These are phyloP conservation scores for Cherax quadricarinatus DNA, from an alignment of 1,140 invertebrate genomes.

Conservation along the genomic window DNA sequence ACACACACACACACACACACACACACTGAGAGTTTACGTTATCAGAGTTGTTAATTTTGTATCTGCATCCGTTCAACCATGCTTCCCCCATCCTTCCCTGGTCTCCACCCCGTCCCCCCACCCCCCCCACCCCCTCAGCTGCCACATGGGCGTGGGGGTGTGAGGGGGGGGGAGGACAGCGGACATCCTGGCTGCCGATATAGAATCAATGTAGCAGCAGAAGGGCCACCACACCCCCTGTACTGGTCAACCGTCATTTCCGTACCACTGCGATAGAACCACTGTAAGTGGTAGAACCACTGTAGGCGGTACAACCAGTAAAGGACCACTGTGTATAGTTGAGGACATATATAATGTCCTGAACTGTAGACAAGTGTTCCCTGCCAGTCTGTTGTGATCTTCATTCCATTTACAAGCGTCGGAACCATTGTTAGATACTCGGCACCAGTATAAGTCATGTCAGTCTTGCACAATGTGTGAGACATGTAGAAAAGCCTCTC, in stretches of 20 bases:
- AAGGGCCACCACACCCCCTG: constrained; percentile 17
- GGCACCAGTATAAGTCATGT: too few relatives aligned
- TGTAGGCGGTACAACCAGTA: too few relatives aligned
- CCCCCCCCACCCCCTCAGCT: not conserved
- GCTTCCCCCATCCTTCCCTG: too few relatives aligned
- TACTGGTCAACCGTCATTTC: constrained; percentile 53
- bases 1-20: not conserved
- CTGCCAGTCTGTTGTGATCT: too few relatives aligned
- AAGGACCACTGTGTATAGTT: too few relatives aligned
- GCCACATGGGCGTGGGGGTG: not conserved
- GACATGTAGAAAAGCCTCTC: too few relatives aligned
- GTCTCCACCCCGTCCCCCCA: not conserved
- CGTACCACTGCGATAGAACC: constrained; percentile 13
- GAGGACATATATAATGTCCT: too few relatives aligned
- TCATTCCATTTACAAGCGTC: too few relatives aligned
- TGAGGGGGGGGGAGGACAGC: constrained; percentile 11
- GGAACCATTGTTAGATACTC: too few relatives aligned
- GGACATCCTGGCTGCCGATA: constrained; percentile 62
- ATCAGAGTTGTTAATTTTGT: not conserved
- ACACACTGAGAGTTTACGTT: not conserved
- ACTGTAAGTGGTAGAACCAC: not conserved
- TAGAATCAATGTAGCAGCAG: constrained; percentile 50
- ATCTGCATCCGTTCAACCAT: not conserved
- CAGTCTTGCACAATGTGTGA: too few relatives aligned
- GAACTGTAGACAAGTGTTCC: too few relatives aligned